These are phyloP conservation scores for Sclerurus mexicanus DNA, from an alignment of 2,113 vertebrate genomes.

Conservation along the genomic window DNA sequence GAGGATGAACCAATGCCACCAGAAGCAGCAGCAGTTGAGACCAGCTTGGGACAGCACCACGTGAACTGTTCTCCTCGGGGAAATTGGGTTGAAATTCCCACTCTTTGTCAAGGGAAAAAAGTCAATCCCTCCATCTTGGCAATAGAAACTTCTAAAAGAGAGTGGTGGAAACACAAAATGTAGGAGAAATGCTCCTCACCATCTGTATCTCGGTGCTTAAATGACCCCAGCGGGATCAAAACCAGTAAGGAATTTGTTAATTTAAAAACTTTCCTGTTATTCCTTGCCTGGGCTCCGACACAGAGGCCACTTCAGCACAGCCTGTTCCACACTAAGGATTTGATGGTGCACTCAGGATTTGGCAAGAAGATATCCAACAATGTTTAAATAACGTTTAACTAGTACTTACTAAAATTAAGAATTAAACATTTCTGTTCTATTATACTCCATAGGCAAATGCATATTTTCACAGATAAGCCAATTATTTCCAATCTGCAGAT, in stretches of 20 bases:
- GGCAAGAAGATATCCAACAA: background rate
- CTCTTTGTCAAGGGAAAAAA: background rate
- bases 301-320: accelerated
- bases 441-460: background rate
- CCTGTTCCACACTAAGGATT: background rate
- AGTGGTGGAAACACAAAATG: background rate
- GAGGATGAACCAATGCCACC: background rate
- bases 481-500: conserved; percentile 6
- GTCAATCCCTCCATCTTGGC: background rate
- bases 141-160: background rate
- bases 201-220: background rate
- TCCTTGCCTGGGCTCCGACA: background rate
- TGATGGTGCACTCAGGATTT: background rate
- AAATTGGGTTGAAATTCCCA: background rate
- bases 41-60: background rate
- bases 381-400: background rate
- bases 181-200: background rate
- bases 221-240: background rate
- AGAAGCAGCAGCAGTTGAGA: background rate
- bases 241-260: background rate
- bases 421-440: background rate
- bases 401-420: background rate
- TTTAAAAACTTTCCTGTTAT: background rate
- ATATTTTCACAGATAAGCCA: background rate
- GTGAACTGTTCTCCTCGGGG: background rate